phyloP scores from a whole-genome alignment of 1,140 invertebrate genomes.

The Orchestia grillus region DNA sequence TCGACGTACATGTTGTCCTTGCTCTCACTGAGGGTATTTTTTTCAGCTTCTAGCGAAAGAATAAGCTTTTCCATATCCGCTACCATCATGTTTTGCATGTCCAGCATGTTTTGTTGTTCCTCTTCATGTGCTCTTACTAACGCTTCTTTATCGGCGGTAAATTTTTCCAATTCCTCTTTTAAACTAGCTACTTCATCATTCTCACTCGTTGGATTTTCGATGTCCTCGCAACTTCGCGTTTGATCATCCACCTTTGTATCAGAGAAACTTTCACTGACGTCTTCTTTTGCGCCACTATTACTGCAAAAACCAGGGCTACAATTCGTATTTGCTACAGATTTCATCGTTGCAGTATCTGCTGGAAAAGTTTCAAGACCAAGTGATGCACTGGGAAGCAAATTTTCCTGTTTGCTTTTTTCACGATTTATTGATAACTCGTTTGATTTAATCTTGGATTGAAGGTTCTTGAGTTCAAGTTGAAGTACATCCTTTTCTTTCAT shows the following conservation, averaged over 20 bases:
- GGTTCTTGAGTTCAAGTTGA: constrained; percentile 2
- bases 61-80: constrained; percentile 66
- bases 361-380: not conserved
- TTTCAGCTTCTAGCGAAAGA: constrained; percentile 45
- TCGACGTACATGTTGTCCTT: constrained; percentile 47
- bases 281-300: not conserved
- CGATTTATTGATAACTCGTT: not conserved
- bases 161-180: constrained; percentile 58
- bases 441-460: not conserved
- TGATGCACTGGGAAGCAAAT: not conserved
- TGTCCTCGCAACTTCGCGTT: not conserved
- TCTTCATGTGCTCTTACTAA: constrained; percentile 61
- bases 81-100: constrained; percentile 67
- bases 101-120: constrained; percentile 64
- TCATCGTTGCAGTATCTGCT: not conserved
- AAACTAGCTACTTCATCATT: constrained; percentile 57
- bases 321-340: not conserved
- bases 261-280: not conserved
- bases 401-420: not conserved
- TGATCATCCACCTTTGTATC: not conserved
- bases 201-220: not conserved
- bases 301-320: not conserved
- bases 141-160: constrained; percentile 68
- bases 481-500: constrained; percentile 58
- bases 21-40: constrained; percentile 28